Base-by-base conservation (phyloP, 1,140 invertebrate species). In the Drosophila bipectinata region DNA sequence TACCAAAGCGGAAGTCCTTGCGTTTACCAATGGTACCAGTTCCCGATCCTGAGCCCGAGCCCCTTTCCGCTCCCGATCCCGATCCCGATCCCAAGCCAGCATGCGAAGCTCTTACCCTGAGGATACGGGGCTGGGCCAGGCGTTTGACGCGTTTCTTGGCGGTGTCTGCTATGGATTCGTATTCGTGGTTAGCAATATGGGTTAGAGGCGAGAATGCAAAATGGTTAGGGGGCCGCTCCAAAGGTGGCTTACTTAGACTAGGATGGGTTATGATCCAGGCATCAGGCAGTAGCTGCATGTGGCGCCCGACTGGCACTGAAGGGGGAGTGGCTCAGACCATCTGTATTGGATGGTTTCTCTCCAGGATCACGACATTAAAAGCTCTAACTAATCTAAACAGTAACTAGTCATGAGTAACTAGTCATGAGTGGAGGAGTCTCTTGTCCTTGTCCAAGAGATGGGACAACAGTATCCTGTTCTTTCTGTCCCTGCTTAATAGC, bases 1-100 rank as follows among this genome's bases (percentile, higher is more conserved):
- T 93, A 93, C 94, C 93, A 92, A 93, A 94, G 92, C 92, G 92
- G 90, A 93, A 93, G 55, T 93, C 92, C 93, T 94, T 92, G 77
- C 82, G 88, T 72, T 79, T 89, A 89, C 76, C 57, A 21, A 41
- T 49, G 68, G 71, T 41, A 18, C 74, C 58, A n/a, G 58, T 30
- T 53, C 53, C 47, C 45, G 56, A 47, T 51, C 54, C 64, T 45
- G 61, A 30, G 15, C 72, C 61, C 10, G 34, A 12, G 10, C 41
- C 41, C 26, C 26, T 28, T 6, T 28, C 26, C 55, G 69, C 12
- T 41, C 58, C 72, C 54, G 76, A 67, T 81, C 85, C 80, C 39
- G 39, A 44, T 14, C 14, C 81, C 68, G 78, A 72, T 78, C 78
- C 81, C 72, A 82, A 60, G 74, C 77, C 80, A 72, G 66, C 75